A percentile compares a stretch with the other conserved stretches of the same genome.
phyloP scores from a whole-genome alignment of 2,113 vertebrate genomes.

The Notothenia rossii region DNA sequence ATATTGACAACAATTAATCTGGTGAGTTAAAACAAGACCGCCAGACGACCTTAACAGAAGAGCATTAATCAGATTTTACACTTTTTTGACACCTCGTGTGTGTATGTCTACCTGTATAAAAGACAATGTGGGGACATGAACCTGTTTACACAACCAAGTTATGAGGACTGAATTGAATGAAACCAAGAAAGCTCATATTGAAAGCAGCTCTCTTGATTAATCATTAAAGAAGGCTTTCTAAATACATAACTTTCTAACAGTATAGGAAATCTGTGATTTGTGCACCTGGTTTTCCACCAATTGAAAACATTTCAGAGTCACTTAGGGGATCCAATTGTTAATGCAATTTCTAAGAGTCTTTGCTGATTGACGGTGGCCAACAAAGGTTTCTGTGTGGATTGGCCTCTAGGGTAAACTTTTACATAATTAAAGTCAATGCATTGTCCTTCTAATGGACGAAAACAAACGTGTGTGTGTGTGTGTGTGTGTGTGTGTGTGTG shows the following conservation, averaged over 20 bases:
- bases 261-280: background rate
- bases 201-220: background rate
- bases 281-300: background rate
- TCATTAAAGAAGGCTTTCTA: background rate
- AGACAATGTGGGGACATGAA: background rate
- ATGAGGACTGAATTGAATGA: background rate
- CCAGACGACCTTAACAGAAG: slow-evolving; percentile 1
- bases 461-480: background rate
- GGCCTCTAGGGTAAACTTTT: no score
- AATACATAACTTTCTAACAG: background rate
- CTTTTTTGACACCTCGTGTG: background rate
- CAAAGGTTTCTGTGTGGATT: no score
- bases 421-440: background rate
- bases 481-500: no score
- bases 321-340: background rate
- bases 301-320: background rate
- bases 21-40: background rate
- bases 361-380: background rate
- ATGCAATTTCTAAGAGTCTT: background rate
- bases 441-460: background rate
- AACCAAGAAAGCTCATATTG: background rate
- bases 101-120: background rate
- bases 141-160: background rate
- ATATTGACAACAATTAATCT: background rate
- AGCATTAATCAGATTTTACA: background rate